Base-by-base conservation (phyloP, 2,113 vertebrate genomes). In the Barnardius zonarius region DNA sequence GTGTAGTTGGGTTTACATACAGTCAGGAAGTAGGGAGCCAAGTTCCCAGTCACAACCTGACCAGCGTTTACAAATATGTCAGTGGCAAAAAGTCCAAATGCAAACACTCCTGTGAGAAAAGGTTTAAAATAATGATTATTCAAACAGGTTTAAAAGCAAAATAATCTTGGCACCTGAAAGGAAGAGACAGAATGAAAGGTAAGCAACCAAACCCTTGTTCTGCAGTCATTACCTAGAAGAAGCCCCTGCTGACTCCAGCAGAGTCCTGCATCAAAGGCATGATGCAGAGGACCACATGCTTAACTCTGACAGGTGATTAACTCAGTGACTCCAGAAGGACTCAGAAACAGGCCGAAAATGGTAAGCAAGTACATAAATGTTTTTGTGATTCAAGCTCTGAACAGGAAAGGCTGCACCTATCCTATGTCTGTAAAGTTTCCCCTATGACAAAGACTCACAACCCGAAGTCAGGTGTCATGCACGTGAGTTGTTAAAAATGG, bases 1-100 rank as follows among this genome's bases (percentile, higher is more conserved):
- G 99, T 99, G 97, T 99, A 99, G 97, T 99, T 99, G 46, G 99
- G 99, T 93, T 99, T 99, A 97, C 99, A 99, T 44, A 99, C 99
- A 2, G 98, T 99, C 96, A 99, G 98, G 97, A 99, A 99, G 98
- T 99, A 99, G 1, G 99, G 99, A 16, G 99, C 98, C 67, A 99
- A 98, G 92, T 99, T 99, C 20, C 99, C 99, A 0, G 99, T 99
- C 96, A 99, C 99, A 85, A 99, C 99, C 98, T 99, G 99, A 87
- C 99, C 99, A 2, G 99, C 99, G 0, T 99, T 99, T 95, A 99
- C 99, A 96, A 99, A 99, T 98, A 99, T 99, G 97, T 99, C 99
- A 15, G 99, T 99, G 94, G 99, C 99, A 97, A 99, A 99, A 97
- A 99, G 98, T 86, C 99, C 99, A 90, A 99, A 99, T 0, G 99